Evolutionary conservation across 2,888 invertebrate species (phyloP).

Genomic region (Dolomedes plantarius): DNA sequence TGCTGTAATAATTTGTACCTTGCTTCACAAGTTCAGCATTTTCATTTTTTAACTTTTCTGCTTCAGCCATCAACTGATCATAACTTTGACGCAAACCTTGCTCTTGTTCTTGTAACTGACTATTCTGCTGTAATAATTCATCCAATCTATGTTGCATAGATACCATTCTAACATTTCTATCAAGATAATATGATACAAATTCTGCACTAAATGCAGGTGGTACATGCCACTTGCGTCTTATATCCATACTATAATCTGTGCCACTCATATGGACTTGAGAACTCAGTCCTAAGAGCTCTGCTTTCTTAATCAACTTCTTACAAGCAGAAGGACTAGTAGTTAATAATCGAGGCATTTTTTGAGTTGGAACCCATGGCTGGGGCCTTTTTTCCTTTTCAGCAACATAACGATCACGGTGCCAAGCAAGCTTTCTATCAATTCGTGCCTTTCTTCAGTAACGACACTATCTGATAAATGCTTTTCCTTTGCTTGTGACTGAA

Average conservation of each 20-base stretch:
- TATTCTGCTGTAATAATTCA: conserved; percentile 85
- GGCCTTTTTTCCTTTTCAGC: conserved; percentile 76
- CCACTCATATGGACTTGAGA: conserved; percentile 68
- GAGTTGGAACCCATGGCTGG: conserved; percentile 92
- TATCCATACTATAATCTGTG: conserved; percentile 86
- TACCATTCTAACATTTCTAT: conserved; percentile 88
- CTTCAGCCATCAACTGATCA: conserved; percentile 79
- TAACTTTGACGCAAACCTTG: conserved; percentile 85
- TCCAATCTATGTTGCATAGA: conserved; percentile 87
- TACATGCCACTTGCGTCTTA: conserved; percentile 94
- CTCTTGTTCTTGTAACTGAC: conserved; percentile 86
- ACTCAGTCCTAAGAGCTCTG: conserved; percentile 92
- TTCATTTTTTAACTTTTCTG: conserved; percentile 74
- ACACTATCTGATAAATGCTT: conserved; percentile 53
- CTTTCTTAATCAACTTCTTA: conserved; percentile 87
- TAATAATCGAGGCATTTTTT: conserved; percentile 93
- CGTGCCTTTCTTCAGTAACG: conserved; percentile 75
- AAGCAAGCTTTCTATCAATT: conserved; percentile 78
- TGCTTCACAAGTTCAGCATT: conserved; percentile 74
- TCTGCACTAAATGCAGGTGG: conserved; percentile 95
- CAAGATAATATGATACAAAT: conserved; percentile 94
- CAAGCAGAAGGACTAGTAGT: conserved; percentile 94
- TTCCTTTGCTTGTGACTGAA: conserved; percentile 84
- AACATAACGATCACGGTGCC: conserved; percentile 88
- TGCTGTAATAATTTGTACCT: conserved; percentile 76